Evolutionary conservation across 2,113 vertebrate species (phyloP), one percentile per base, ranked within the genome.

Genomic region (Osmerus eperlanus): DNA sequence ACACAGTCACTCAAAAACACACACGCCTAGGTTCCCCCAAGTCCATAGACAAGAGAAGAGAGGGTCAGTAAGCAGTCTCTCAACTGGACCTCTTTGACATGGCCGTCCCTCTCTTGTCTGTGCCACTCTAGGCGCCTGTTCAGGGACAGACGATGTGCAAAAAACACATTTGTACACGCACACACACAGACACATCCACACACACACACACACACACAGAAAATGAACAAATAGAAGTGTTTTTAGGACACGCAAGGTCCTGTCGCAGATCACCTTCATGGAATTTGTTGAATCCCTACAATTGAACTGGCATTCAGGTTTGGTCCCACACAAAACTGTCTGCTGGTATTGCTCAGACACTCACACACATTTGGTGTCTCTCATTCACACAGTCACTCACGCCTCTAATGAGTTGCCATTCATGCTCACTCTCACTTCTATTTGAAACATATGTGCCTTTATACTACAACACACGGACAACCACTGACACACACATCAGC

Each of bases 21-120:
- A 19, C 60, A 72, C 25, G n/a, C 32, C 41, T 21, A 19, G 36
- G 47, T 53, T 76, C 67, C 67, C 62, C 65, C 73, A 64, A 77
- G 72, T 68, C 67, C 75, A 82, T 54, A 81, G 68, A 84, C 78
- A 86, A 78, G 68, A 77, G 68, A 51, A 83, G 76, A 79, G 36
- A 56, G 68, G 52, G 71, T 71, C 79, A 76, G 79, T 86, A 77
- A 84, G 80, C 77, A 77, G 73, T 67, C 84, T 84, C 90, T 91
- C 81, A 56, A 87, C 83, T 73, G 69, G 71, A 72, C 67, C 77
- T 67, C 65, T 71, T 73, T 52, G 65, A 71, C 15, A 23, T 64
- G 72, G 70, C 66, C 28, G 71, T 67, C 72, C 69, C 66, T 68
- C 83, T 75, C 68, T 41, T 53, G 61, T 82, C 77, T 66, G 68